Evolutionary conservation across 2,113 vertebrate genomes (phyloP).

Genomic region (Mesocricetus auratus): DNA sequence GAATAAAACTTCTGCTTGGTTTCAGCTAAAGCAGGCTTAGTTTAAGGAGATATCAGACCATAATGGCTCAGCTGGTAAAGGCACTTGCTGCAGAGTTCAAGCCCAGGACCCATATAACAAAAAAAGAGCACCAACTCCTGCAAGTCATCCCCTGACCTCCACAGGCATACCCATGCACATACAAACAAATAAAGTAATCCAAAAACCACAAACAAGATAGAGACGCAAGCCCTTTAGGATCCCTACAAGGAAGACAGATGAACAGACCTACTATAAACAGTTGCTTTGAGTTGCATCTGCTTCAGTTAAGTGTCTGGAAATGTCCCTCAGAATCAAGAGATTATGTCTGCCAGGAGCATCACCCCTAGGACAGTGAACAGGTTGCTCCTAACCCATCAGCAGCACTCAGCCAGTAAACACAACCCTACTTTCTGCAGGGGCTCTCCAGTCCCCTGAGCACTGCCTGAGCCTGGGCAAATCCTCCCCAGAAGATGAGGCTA

Average conservation of each 20-base stretch:
- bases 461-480: background rate
- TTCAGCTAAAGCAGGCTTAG: conserved; percentile 36
- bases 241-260: background rate
- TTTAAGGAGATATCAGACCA: background rate
- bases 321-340: background rate
- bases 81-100: background rate
- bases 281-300: background rate
- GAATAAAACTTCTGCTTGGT: background rate
- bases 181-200: background rate
- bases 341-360: background rate
- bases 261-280: background rate
- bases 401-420: background rate
- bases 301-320: conserved; percentile 36
- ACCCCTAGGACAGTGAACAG: background rate
- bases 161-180: too few relatives aligned
- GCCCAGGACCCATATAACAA: background rate
- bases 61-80: too few relatives aligned
- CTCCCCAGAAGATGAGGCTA: background rate
- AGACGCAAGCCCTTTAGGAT: background rate
- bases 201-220: background rate
- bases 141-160: background rate
- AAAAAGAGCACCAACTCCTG: too few relatives aligned
- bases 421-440: background rate
- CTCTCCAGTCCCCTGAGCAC: background rate
- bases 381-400: background rate